These are phyloP conservation scores for Forbesichthys papilliferus DNA, from an alignment of 2,113 vertebrate species.

Conservation along the genomic window DNA sequence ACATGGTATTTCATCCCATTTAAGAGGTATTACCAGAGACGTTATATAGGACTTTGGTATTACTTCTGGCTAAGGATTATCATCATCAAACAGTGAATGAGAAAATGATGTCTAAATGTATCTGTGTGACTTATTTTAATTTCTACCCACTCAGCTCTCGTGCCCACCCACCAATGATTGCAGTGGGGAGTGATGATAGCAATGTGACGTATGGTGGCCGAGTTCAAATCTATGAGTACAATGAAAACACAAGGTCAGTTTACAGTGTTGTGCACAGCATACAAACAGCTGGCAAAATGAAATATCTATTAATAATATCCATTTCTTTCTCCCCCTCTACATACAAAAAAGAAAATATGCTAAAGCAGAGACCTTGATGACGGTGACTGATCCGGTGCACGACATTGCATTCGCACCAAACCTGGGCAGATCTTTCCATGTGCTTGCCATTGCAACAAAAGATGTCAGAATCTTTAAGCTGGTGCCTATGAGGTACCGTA, in stretches of 20 bases:
- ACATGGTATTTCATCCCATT: not conserved
- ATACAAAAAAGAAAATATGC: slow-evolving; percentile 85
- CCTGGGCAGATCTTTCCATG: slow-evolving; percentile 94
- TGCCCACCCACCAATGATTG: slow-evolving; percentile 94
- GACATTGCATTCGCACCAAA: slow-evolving; percentile 98
- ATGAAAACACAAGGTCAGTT: slow-evolving; percentile 92
- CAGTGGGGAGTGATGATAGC: slow-evolving; percentile 95
- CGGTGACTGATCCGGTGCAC: slow-evolving; percentile 92
- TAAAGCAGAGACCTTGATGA: slow-evolving; percentile 96
- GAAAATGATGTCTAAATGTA: not conserved
- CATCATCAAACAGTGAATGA: not conserved
- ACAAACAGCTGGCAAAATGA: no score
- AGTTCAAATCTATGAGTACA: slow-evolving; percentile 98
- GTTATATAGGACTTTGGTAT: not conserved
- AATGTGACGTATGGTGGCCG: slow-evolving; percentile 89
- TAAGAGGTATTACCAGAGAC: no score
- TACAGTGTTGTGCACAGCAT: not conserved
- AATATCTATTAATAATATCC: not conserved
- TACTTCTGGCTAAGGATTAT: not conserved
- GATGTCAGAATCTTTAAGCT: slow-evolving; percentile 97
- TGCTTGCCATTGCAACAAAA: slow-evolving; percentile 95
- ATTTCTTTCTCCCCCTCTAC: slow-evolving; percentile 20
- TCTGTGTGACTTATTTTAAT: not conserved
- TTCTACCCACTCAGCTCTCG: slow-evolving; percentile 80
- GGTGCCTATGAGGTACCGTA: slow-evolving; percentile 86